Base-by-base conservation (phyloP, 2,888 invertebrate species). In the Carterocephalus palaemon region DNA sequence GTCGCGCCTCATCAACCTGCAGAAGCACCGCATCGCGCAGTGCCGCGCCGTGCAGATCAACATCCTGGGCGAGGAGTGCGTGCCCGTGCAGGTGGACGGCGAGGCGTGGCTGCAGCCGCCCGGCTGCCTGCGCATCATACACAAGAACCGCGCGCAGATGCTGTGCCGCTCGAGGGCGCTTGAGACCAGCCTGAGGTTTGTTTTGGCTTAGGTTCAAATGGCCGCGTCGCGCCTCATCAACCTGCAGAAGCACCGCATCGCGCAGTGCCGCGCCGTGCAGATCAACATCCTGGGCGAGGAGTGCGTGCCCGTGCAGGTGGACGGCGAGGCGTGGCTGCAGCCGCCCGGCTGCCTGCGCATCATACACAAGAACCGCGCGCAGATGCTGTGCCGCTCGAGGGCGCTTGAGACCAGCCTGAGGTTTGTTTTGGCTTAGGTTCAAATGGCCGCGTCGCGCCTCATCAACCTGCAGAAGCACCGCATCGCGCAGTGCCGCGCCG, bases 41-140 rank as follows among this genome's bases (percentile, higher is more conserved):
- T 98, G 98, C 72, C 93, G 97, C 58, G 95, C 95, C 23, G 95
- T 99, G 2, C 97, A 97, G 83, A 98, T 98, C 57, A 97, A 96
- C 67, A 98, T 99, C 62, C 86, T 97, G 59, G 98, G 95, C 9
- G 94, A 95, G 33, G 97, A 92, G 81, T 95, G 96, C 37, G 96
- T 98, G 9, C 98, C 98, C 0, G 95, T 98, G 39, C 96, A 95
- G 84, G 98, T 98, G 24, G 98, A 99, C 70, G 99, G 98, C 0
- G 99, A 99, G 78, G 98, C 98, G 1, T 98, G 98, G 98, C 89
- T 98, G 24, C 98, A 98, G 75, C 96, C 97, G 0, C 98, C 99
- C 0, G 98, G 98, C 22, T 95, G 97, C 71, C 96, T 99, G 57
- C 89, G 96, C 43, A 98, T 99, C 57, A 92, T 97, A 57, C 98